These are phyloP conservation scores for Marisa cornuarietis DNA, from an alignment of 1,140 invertebrate genomes.

Conservation along the genomic window DNA sequence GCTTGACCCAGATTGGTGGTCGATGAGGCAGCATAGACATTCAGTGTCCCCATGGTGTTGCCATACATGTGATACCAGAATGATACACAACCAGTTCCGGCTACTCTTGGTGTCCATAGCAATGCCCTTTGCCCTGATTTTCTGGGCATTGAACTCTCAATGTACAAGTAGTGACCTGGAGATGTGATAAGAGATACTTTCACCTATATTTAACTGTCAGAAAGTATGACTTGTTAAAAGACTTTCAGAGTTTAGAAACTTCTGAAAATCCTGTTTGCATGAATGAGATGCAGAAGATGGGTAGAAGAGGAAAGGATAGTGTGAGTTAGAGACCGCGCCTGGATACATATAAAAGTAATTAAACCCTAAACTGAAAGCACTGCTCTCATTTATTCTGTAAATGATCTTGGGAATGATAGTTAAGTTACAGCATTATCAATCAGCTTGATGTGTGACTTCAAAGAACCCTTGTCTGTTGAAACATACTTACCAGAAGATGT, in stretches of 20 bases:
- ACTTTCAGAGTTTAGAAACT: no score
- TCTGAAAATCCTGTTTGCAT: no score
- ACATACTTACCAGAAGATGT: constrained; percentile 41
- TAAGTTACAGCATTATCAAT: no score
- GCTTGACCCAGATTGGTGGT: constrained; percentile 26
- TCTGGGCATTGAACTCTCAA: constrained; percentile 59
- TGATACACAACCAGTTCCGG: constrained; percentile 45
- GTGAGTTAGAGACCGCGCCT: no score
- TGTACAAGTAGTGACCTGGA: constrained; percentile 60
- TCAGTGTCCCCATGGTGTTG: constrained; percentile 47
- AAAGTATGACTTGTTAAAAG: no score
- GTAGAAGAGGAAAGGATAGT: no score
- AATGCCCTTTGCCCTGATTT: constrained; percentile 43
- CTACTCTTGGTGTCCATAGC: constrained; percentile 41
- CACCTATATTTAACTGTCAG: no score
- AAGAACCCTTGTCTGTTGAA: neutral
- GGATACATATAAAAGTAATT: no score
- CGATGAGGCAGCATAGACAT: constrained; percentile 26
- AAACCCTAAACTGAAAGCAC: no score
- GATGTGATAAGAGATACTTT: neutral
- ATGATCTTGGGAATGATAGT: no score
- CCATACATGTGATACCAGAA: constrained; percentile 87
- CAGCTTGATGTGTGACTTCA: neutral
- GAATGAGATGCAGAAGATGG: no score
- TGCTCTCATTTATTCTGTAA: no score